phyloP scores from a whole-genome alignment of 2,888 invertebrate species.

The Trimorus sp. region DNA sequence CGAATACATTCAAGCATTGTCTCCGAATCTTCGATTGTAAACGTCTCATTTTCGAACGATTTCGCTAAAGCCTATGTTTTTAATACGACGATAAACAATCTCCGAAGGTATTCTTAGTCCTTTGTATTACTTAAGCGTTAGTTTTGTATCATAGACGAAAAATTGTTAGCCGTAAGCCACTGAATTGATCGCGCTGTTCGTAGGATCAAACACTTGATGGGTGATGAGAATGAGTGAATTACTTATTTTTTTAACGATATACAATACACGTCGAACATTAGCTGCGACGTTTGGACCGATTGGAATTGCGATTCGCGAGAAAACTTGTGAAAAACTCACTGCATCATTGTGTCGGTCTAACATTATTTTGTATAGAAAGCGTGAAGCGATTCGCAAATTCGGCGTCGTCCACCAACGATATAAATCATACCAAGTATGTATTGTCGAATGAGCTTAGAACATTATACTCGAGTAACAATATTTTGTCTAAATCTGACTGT shows the following conservation, averaged over 20 bases:
- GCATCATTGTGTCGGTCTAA: conserved; percentile 15
- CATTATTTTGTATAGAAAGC: neutral
- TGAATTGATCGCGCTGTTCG: conserved; percentile 14
- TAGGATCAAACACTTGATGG: conserved; percentile 36
- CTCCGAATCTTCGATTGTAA: neutral
- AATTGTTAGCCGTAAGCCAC: neutral
- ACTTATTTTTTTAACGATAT: conserved; percentile 55
- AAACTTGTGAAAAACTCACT: neutral
- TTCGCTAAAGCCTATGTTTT: too few species aligned
- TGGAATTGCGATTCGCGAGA: neutral
- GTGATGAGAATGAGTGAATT: conserved; percentile 40
- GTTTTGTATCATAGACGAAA: conserved; percentile 15
- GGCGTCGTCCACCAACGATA: neutral
- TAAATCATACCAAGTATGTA: conserved; percentile 42
- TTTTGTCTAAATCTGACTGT: conserved; percentile 42
- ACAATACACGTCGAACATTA: conserved; percentile 18
- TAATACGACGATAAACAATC: neutral
- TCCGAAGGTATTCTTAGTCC: conserved; percentile 33
- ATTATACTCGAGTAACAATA: conserved; percentile 43
- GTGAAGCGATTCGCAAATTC: neutral
- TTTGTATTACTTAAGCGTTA: conserved; percentile 46
- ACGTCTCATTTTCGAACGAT: too few species aligned
- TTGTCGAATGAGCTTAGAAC: conserved; percentile 51
- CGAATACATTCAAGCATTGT: conserved; percentile 15
- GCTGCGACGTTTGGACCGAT: neutral